Evolutionary conservation across 2,797 vertebrate genomes (phyloP), one percentile per base, ranked within the genome.

Genomic region (Halcyon leucocephala): DNA sequence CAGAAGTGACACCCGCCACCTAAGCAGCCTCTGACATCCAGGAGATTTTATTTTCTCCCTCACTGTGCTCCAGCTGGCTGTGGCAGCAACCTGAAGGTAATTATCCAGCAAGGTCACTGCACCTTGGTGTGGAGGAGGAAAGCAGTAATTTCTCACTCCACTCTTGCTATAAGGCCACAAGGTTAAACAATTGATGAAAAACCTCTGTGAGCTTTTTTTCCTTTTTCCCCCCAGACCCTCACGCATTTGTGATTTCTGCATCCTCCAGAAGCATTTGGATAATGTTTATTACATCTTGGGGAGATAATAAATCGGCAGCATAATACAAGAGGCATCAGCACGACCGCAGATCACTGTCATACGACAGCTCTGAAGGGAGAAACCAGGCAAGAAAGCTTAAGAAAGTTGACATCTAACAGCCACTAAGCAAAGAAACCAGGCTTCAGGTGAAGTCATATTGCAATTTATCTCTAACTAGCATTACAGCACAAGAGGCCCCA

Each of bases 91-190:
- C 87, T 66, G 16, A 67, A 81, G 81, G 90, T 79, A 93, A 95
- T 96, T 94, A 94, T 60, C 89, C 94, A 82, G 76, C 95, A 91
- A 94, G 93, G 93, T 91, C 86, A 84, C 55, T 37, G 81, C 80
- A 70, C 65, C 41, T 5, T 10, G 14, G 58, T 61, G 88, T 4
- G 4, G 72, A 54, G 84, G 49, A 78, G 66, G 41, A 69, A 14
- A 71, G 44, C 29, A 82, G 60, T 74, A 7, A 65, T 88, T 93
- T 76, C 91, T 95, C 94, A 87, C 86, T 81, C 67, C 15, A 2
- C 73, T 52, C 6, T n/a, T 69, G 82, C 76, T 73, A 8, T 0
- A 46, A 77, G 92, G 94, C 86, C 88, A 82, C 6, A 21, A 22
- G 94, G 93, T 90, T 83, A 88, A 96, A 73, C 15, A 82, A 86